Conservation (phyloP, 2,888 invertebrate genomes). For the Laothoe populi region DNA sequence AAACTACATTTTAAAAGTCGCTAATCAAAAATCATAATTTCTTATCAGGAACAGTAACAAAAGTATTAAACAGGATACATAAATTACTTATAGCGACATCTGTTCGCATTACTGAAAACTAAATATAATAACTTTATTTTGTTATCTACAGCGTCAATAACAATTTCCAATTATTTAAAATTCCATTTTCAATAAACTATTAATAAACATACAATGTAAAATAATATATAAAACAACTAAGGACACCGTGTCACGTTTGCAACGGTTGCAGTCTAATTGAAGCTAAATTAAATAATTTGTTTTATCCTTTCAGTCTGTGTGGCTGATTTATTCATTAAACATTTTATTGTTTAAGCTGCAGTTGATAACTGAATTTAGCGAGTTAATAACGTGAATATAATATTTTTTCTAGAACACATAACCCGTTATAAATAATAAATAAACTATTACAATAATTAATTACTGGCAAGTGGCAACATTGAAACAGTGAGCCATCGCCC, state of each 20-base stretch:
- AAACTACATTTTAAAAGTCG: no score
- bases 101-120: neutral
- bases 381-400: neutral
- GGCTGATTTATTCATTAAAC: constrained; percentile 18
- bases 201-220: neutral
- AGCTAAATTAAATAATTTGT: constrained; percentile 44
- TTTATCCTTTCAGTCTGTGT: constrained; percentile 43
- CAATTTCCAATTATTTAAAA: no score
- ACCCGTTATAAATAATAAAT: constrained; percentile 14
- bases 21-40: no score
- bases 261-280: constrained; percentile 22
- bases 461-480: constrained; percentile 72
- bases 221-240: neutral
- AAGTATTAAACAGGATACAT: neutral
- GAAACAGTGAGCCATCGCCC: constrained; percentile 83
- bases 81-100: neutral
- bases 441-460: constrained; percentile 31
- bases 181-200: no score
- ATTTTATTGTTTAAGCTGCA: neutral
- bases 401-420: neutral
- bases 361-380: constrained; percentile 13
- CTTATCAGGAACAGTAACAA: no score
- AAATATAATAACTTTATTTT: neutral
- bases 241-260: neutral
- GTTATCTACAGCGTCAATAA: neutral